Evolutionary conservation across 2,888 invertebrate species (phyloP).

Genomic region (Scelioninae gen. 2): DNA sequence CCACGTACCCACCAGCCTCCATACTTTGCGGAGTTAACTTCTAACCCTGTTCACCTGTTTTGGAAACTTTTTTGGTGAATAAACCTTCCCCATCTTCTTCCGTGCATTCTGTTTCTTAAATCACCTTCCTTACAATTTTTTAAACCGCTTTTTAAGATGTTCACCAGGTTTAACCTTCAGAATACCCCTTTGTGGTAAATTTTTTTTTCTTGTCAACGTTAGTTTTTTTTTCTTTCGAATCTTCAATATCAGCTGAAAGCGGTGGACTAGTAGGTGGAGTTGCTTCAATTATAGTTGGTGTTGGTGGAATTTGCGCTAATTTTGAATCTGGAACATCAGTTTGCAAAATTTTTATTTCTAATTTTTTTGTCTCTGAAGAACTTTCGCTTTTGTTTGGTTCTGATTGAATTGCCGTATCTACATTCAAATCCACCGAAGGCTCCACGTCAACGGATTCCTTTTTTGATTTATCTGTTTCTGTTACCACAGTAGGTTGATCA

Average conservation of each 20-base stretch:
- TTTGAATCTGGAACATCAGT: constrained; percentile 36
- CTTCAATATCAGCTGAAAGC: constrained; percentile 21
- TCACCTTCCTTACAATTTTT: no score
- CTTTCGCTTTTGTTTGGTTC: not conserved
- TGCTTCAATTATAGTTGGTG: constrained; percentile 68
- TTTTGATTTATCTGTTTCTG: not conserved
- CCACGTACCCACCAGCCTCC: no score
- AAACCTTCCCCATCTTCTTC: no score
- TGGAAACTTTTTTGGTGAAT: no score
- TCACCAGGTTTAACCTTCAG: no score
- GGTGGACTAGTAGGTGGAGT: constrained; percentile 66
- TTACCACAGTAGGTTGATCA: not conserved
- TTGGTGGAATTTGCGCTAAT: constrained; percentile 62
- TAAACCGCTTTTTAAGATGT: no score
- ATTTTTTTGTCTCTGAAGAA: constrained; percentile 35
- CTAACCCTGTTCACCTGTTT: no score
- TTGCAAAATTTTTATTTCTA: constrained; percentile 46
- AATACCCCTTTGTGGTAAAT: constrained; percentile 60
- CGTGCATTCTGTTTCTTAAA: no score
- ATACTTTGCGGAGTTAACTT: no score
- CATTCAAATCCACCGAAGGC: not conserved
- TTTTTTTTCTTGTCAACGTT: constrained; percentile 61
- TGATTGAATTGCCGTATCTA: not conserved
- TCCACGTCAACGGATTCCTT: not conserved
- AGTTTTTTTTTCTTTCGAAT: constrained; percentile 56